Conservation (phyloP, 1,140 invertebrate genomes). For the Apocrypta bakeri region DNA sequence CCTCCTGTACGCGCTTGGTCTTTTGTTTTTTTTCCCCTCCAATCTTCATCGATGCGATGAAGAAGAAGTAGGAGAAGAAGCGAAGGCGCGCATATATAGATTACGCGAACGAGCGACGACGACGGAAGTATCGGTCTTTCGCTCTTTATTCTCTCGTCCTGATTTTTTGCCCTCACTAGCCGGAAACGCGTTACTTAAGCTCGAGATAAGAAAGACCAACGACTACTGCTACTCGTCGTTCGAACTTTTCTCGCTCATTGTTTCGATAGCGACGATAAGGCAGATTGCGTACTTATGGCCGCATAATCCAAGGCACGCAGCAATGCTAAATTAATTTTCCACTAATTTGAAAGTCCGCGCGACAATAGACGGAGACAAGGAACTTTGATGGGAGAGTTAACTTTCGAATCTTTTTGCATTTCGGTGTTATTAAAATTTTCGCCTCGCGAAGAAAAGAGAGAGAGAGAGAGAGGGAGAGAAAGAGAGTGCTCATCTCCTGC, state of each 20-base stretch:
- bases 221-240: neutral
- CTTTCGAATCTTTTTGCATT: constrained; percentile 24
- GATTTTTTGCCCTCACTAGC: neutral
- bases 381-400: constrained; percentile 12
- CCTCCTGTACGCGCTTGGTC: neutral
- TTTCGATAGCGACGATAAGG: neutral
- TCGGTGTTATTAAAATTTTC: constrained; percentile 47
- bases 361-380: neutral
- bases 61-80: neutral
- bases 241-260: constrained; percentile 18
- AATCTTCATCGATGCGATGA: neutral
- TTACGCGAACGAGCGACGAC: neutral
- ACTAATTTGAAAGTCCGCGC: neutral
- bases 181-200: constrained; percentile 8
- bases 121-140: constrained; percentile 5
- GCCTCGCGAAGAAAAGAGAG: no score
- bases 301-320: neutral
- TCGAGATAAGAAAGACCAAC: neutral
- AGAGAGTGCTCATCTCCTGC: neutral
- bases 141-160: neutral
- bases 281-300: neutral
- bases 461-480: no score
- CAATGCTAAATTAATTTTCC: constrained; percentile 44
- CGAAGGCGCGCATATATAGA: neutral
- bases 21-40: neutral